A percentile compares a stretch with the other conserved stretches of the same genome.
Evolutionary conservation across 2,113 vertebrate genomes (phyloP).

Genomic region (Alligator sinensis): DNA sequence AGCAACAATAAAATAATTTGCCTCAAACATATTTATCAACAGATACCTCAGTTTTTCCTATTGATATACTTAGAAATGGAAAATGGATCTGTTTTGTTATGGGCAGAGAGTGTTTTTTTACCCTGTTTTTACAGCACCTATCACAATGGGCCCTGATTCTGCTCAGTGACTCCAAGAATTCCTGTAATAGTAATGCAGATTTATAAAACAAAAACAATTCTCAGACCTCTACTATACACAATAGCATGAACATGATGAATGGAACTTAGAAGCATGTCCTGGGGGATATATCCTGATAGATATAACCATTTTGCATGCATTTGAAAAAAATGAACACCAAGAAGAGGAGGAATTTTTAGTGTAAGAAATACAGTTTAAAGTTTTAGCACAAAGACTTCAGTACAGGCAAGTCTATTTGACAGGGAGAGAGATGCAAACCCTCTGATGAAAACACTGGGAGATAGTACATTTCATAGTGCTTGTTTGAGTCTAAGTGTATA

Average conservation of each 20-base stretch:
- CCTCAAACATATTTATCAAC: background rate
- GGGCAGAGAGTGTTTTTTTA: background rate
- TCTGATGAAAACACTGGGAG: background rate
- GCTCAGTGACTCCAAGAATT: background rate
- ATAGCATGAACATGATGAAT: background rate
- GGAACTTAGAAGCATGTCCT: background rate
- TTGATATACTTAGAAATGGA: background rate
- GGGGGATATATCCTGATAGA: background rate
- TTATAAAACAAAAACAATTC: background rate
- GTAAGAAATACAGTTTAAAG: background rate
- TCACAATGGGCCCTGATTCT: background rate
- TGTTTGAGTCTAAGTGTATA: background rate
- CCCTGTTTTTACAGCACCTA: background rate
- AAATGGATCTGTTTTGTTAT: background rate
- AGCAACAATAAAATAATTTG: background rate
- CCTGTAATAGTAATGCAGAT: background rate
- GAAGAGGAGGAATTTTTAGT: background rate
- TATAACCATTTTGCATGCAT: background rate
- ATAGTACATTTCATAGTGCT: background rate
- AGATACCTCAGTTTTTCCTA: background rate
- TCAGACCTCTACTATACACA: background rate
- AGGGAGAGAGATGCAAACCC: background rate
- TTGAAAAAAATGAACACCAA: background rate
- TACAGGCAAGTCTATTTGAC: background rate
- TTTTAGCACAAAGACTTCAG: background rate